Base-by-base conservation (phyloP, 2,797 vertebrate species). In the Enteromius unitaeniatus region DNA sequence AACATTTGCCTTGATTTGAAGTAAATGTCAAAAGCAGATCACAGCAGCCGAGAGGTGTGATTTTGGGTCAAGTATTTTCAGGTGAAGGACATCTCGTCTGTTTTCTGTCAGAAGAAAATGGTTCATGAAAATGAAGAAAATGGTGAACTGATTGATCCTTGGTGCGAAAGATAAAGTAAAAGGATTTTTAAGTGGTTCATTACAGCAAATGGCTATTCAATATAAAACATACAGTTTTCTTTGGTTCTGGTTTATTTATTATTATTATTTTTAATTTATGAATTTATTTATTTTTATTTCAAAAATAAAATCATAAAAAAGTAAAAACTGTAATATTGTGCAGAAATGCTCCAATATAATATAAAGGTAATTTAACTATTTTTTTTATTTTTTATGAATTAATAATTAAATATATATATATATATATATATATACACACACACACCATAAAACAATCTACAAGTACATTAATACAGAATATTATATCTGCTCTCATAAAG, bases 11-110 rank as follows among this genome's bases (percentile, higher is more conserved):
- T 40, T 58, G 73, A 40, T 58, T 58, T 76, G 31, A 58, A 76
- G 51, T 58, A 76, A 76, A 76, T 76, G 73, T 76, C 31, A 76
- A 76, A 76, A 76, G 73, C n/a, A 58, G 73, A 55, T 75, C 73
- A 58, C 31, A 40, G 47, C 47, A 53, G 72, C 28, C 31, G 26
- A 74, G 72, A 74, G 28, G 28, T 74, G 26, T 74, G 47, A 53
- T 73, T 47, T 73, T 15, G 31, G 49, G 28, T 55, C 31, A 75
- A 26, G 37, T 40, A 37, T 77, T 26, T 34, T 34, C 42, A n/a
- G n/a, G 74, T 26, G 51, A 75, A 37, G 49, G 28, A 75, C 19
- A 37, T 75, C 31, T n/a, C 11, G 74, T 60, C 34, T 40, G n/a
- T 77, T 37, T 51, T 76, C 34, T 26, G 15, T 40, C 6, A 42